These are phyloP conservation scores for Aselliscus stoliczkanus DNA, from an alignment of 2,797 vertebrate species.

Conservation along the genomic window DNA sequence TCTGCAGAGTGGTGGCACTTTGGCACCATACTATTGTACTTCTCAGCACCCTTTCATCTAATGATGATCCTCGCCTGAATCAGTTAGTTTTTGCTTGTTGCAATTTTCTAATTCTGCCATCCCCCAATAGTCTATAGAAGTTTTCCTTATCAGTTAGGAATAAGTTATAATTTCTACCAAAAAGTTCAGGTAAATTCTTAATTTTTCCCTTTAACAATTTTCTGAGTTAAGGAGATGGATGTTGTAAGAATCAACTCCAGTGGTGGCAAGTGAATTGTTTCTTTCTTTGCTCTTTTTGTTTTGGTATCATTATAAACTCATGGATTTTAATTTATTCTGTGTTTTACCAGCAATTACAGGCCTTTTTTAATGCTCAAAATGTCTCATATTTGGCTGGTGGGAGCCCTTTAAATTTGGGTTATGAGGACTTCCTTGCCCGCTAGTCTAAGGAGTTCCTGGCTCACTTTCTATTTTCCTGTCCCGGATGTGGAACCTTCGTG, in stretches of 20 bases:
- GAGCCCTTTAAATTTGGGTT: neutral
- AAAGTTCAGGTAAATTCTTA: constrained; percentile 11
- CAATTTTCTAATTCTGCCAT: constrained; percentile 34
- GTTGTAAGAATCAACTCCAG: neutral
- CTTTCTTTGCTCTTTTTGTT: neutral
- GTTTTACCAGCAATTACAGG: neutral
- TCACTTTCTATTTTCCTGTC: constrained; percentile 34
- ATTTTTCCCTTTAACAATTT: constrained; percentile 29
- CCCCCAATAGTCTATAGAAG: neutral
- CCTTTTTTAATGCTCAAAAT: neutral
- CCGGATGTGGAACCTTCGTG: constrained; percentile 3
- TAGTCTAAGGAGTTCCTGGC: constrained; percentile 10
- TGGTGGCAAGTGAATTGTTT: neutral
- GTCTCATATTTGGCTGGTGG: neutral
- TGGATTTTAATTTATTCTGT: constrained; percentile 26
- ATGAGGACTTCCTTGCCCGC: neutral
- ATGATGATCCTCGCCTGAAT: neutral
- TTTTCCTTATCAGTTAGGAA: neutral
- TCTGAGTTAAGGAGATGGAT: neutral
- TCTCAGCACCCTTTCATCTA: neutral
- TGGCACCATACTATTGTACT: neutral
- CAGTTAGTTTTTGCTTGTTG: constrained; percentile 24
- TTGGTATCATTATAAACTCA: neutral
- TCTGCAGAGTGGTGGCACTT: neutral
- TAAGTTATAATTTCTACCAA: constrained; percentile 31